Evolutionary conservation across 2,888 invertebrate genomes (phyloP).

Genomic region (Homarus gammarus): DNA sequence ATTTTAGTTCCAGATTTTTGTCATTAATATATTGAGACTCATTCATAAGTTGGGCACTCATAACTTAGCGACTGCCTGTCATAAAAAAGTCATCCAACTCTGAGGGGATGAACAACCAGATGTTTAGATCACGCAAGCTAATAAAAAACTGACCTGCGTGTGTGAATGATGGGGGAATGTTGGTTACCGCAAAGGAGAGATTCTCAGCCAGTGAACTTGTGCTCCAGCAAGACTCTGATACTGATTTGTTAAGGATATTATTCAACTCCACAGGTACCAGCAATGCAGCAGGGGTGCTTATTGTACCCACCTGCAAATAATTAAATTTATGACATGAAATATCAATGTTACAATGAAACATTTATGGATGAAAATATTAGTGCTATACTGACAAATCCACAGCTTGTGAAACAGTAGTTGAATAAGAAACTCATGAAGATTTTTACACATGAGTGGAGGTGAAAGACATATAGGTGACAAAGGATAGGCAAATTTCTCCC

Average conservation of each 20-base stretch:
- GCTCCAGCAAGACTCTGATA: slow-evolving; percentile 56
- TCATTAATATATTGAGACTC: too few species aligned
- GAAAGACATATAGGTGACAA: background rate
- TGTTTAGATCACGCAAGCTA: background rate
- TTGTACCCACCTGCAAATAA: slow-evolving; percentile 21
- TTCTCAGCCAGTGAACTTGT: slow-evolving; percentile 53
- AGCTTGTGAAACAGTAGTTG: too few species aligned
- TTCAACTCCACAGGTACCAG: slow-evolving; percentile 50
- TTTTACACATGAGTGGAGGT: too few species aligned
- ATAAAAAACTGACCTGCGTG: slow-evolving; percentile 28
- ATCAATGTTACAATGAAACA: too few species aligned
- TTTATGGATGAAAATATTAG: too few species aligned
- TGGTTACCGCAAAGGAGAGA: slow-evolving; percentile 59
- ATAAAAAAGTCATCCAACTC: background rate
- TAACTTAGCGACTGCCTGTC: too few species aligned
- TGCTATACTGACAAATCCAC: too few species aligned
- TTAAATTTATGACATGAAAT: background rate
- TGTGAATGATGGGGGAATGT: slow-evolving; percentile 46
- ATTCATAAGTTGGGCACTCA: too few species aligned
- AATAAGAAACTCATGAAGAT: too few species aligned
- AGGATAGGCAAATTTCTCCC: background rate
- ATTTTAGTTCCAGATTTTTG: too few species aligned
- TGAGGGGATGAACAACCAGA: background rate
- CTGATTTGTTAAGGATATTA: slow-evolving; percentile 54
- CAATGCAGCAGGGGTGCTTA: slow-evolving; percentile 23